A percentile compares a stretch with the other conserved stretches of the same genome.
Evolutionary conservation across 2,888 invertebrate genomes (phyloP).

Genomic region (Villa cingulata): DNA sequence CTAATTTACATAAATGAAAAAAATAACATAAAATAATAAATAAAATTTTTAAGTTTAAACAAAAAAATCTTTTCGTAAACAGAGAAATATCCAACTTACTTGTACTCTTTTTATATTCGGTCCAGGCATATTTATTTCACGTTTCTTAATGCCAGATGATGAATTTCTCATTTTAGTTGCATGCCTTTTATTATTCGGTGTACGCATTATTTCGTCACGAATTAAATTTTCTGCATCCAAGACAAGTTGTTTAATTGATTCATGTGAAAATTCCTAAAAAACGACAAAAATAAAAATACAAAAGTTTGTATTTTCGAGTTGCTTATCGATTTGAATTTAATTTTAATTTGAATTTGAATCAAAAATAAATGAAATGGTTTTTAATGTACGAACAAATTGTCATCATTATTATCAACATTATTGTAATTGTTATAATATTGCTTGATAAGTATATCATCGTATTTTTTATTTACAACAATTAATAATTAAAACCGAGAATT

Average conservation of each 20-base stretch:
- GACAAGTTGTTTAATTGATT: conserved; percentile 59
- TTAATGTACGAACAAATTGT: no score
- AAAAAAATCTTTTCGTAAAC: not conserved
- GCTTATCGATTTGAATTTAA: no score
- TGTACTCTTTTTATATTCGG: conserved; percentile 35
- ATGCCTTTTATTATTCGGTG: conserved; percentile 32
- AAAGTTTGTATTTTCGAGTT: no score
- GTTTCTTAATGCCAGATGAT: conserved; percentile 26
- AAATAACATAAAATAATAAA: conserved; percentile 2
- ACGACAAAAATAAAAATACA: no score
- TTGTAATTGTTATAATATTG: no score
- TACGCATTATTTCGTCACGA: conserved; percentile 37
- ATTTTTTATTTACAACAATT: no score
- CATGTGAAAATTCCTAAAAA: conserved; percentile 13
- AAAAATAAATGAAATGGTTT: no score
- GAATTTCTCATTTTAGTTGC: conserved; percentile 23
- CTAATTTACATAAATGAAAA: conserved; percentile 15
- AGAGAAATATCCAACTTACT: conserved; percentile 18
- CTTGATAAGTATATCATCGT: no score
- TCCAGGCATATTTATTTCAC: conserved; percentile 30
- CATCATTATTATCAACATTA: no score
- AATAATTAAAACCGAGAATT: no score
- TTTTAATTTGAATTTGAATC: no score
- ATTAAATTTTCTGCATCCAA: conserved; percentile 71
- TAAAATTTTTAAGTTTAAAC: not conserved